Base-by-base conservation (phyloP, 2,113 vertebrate genomes). In the Protobothrops flavoviridis region DNA sequence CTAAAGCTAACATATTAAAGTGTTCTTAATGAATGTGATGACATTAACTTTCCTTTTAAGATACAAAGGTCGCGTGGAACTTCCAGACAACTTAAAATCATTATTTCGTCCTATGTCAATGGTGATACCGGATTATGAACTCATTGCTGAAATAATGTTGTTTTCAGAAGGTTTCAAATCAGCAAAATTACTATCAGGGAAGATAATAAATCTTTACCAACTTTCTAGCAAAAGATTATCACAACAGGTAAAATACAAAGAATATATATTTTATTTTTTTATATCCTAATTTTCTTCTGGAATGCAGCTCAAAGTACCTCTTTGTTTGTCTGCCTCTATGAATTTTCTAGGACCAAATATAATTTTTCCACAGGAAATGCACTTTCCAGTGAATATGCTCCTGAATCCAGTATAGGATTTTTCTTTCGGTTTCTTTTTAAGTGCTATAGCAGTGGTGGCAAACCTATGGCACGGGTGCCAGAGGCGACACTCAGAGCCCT, bases 71-170 rank as follows among this genome's bases (percentile, higher is more conserved):
- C 96, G 96, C 23, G 95, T 97, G 12, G 97, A 97, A 26, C 96
- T 98, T 33, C 97, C 98, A 85, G 95, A 95, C 69, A 97, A 97
- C 33, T 93, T 98, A 92, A 97, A 97, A 57, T 96, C 95, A 90
- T 95, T 97, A 1, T 97, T 98, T 93, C 95, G 97, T 3, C 96
- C 97, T 3, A 94, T 98, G 50, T 95, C 96, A 1, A 98, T 98
- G 97, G 96, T 97, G 95, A 92, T 95, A 17, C 97, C 98, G 3
- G 94, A 98, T 64, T 96, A 93, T 94, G 87, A 96, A 90, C 95
- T 97, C 69, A 97, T 98, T 93, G 94, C 94, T 69, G 97, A 98
- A 96, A 85, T 97, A 50, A 95, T 95, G 74, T 92, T 98, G 3
- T 97, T 97, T 94, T 97, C 97, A 26, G 85, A 95, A 91, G 97